Evolutionary conservation across 2,797 vertebrate species (phyloP), one percentile per base, ranked within the genome.

Genomic region (Platalea minor): DNA sequence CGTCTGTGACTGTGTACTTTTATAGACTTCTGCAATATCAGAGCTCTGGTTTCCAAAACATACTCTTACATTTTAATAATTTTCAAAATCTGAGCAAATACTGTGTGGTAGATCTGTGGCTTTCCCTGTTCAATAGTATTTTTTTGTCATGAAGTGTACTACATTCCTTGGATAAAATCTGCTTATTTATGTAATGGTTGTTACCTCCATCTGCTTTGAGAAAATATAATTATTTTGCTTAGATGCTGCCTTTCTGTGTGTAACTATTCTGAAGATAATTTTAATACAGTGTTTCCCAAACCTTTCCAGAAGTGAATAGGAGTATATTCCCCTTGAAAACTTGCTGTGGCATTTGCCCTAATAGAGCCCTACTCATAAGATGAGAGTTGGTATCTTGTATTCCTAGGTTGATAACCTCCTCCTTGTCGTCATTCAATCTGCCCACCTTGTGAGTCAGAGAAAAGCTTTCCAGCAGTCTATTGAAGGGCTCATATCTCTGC

Each of bases 401-500:
- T 95, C 33, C 50, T 95, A 98, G 99, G 99, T 99, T 97, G 99
- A 99, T 80, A 99, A 99, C 89, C 97, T 99, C 87, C 98, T 99
- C 18, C 97, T 99, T 64, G 99, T 99, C 46, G 99, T 99, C 94
- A 99, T 99, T 98, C 99, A 99, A 78, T 99, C 99, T 2, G 98
- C 99, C 79, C 98, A 99, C 80, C 98, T 99, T 88, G 97, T 99
- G 64, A 97, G 98, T 75, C 99, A 99, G 96, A 98, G 99, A 50
- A 99, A 99, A 97, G 97, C 98, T 92, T 99, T 99, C 97, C 99
- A 99, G 96, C 99, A 99, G 93, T 98, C 98, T 86, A 98, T 99
- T 93, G 99, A 99, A 95, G 99, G 99, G 21, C 98, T 99, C 29
- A 94, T 99, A 75, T 98, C 98, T n/a, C 98, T 99, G 11, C 98